Base-by-base conservation (phyloP, 2,113 vertebrate species). In the Kryptolebias marmoratus region DNA sequence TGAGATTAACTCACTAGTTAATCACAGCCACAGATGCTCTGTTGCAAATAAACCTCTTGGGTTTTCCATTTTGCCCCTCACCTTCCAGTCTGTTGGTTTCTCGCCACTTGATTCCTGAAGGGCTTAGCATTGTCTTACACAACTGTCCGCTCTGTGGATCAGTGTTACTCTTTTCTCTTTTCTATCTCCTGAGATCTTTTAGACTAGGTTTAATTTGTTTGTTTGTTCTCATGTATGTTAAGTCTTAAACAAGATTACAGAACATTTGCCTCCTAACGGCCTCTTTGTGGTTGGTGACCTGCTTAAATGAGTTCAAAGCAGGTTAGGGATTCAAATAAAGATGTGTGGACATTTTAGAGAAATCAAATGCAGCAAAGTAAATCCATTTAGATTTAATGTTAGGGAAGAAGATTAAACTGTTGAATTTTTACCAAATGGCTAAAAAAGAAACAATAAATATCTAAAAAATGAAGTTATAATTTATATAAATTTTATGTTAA, bases 21-120 rank as follows among this genome's bases (percentile, higher is more conserved):
- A 80, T 84, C 87, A 79, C 64, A 75, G 71, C 72, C 76, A 53
- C 88, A 88, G 86, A 86, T 89, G 86, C 80, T 84, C 61, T 18
- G 71, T 70, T 79, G 62, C 75, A 69, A 73, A 81, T 28, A 0
- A 74, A 74, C 73, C 83, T 58, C 71, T 77, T 69, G 75, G 68
- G 81, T 49, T 42, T 73, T 72, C 61, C 22, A 48, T 50, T 48
- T 68, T 30, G 57, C 45, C 73, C 74, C 67, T 64, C 50, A 55
- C 67, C 76, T 44, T 61, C 72, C 65, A 68, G n/a, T 80, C 71
- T 71, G 68, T 36, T 16, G 4, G 28, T 62, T 83, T 16, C 59
- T 70, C 2, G 8, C 27, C 77, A 48, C 15, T 4, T 22, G n/a
- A 10, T 52, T 47, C 65, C 81, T 68, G 48, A 64, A 56, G 82